phyloP scores from a whole-genome alignment of 2,888 invertebrate species.

The Caenorhabditis imperialis region DNA sequence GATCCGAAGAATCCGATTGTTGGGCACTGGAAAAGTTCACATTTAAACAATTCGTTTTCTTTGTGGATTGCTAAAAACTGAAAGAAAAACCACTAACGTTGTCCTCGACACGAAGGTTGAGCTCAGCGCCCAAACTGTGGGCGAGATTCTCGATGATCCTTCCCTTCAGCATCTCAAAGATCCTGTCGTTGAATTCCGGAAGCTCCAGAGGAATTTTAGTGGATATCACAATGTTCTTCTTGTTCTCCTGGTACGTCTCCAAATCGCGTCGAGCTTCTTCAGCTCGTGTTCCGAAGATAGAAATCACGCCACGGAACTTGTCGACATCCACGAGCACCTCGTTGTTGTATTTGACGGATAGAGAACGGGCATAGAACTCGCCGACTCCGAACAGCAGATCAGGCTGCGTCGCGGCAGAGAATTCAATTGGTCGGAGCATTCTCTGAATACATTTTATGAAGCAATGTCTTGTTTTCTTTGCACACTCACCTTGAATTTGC shows the following conservation, averaged over 20 bases:
- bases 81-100: too few species aligned
- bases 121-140: not conserved
- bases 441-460: not conserved
- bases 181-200: slow-evolving; percentile 4
- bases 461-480: too few species aligned
- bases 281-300: not conserved
- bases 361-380: slow-evolving; percentile 3
- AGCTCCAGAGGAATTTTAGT: not conserved
- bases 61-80: too few species aligned
- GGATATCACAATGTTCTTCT: not conserved
- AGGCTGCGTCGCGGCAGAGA: not conserved
- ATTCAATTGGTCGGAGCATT: not conserved
- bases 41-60: too few species aligned
- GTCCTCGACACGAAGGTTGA: too few species aligned
- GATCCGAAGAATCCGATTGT: too few species aligned
- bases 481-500: too few species aligned
- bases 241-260: not conserved
- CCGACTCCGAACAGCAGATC: slow-evolving; percentile 13
- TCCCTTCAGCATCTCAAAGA: not conserved
- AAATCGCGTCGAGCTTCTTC: not conserved
- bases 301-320: slow-evolving; percentile 4
- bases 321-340: slow-evolving; percentile 21
- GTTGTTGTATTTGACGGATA: not conserved
- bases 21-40: too few species aligned
- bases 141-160: not conserved